Base-by-base conservation (phyloP, 2,797 vertebrate genomes). In the Eidolon dupreanum region DNA sequence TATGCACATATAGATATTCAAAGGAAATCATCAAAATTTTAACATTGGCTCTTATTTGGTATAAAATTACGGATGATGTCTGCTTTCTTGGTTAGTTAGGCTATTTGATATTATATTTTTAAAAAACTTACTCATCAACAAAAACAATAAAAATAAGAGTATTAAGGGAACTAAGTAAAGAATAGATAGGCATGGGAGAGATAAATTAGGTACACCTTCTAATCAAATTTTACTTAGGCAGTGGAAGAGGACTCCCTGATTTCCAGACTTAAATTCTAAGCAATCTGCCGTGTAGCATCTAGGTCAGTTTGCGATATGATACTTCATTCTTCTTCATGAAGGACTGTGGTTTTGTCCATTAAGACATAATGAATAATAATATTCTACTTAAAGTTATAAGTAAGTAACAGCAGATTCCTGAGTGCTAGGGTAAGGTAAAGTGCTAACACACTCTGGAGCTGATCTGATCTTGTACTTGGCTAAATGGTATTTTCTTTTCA, bases 11-110 rank as follows among this genome's bases (percentile, higher is more conserved):
- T 36, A 82, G 66, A 49, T 63, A 75, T 28, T 90, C 10, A 36
- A 93, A 83, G 38, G 13, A 94, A 88, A 63, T 43, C 26, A 55
- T 88, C 70, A 77, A 71, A 61, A 83, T 75, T 66, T 70, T 83
- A 83, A 28, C 26, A 19, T 4, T 85, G 36, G 28, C 22, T 90
- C 46, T 63, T 71, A 59, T 66, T 81, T 59, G 24, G 24, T 75
- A 61, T 26, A 82, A 59, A 53, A 65, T 59, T 88, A 74, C 7
- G 83, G 31, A 8, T 43, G 59, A 65, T n/a, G 8, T 73, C 46
- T 94, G 26, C 36, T 74, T 84, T 93, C 49, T 51, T 93, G 17
- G 3, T 43, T 86, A 83, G 22, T 68, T 75, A 71, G 57, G 24
- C 11, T 74, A 68, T 79, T 84, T 75, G 82, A 68, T 79, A 55